Conservation (phyloP, 1,140 invertebrate species). For the Leguminivora glycinivorella region DNA sequence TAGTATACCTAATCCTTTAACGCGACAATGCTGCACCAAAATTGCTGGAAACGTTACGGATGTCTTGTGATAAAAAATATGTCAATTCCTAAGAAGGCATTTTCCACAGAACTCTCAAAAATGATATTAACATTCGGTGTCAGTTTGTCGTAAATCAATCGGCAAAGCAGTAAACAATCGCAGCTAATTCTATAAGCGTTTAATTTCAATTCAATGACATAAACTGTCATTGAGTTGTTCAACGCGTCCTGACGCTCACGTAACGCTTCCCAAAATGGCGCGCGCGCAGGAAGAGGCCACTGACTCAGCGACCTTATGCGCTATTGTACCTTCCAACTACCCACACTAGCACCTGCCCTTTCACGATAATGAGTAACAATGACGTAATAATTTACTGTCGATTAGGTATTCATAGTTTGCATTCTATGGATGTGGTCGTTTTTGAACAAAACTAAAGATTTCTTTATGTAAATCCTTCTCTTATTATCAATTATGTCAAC, state of each 20-base stretch:
- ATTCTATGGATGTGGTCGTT: slow-evolving; percentile 41
- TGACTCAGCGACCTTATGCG: slow-evolving; percentile 63
- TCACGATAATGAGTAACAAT: slow-evolving; percentile 59
- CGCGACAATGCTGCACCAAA: no score
- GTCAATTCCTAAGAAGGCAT: background rate
- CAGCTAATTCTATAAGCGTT: background rate
- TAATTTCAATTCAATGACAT: slow-evolving; percentile 12
- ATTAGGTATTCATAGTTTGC: slow-evolving; percentile 53
- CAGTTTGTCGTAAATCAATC: background rate
- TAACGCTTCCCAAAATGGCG: slow-evolving; percentile 61
- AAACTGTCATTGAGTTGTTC: slow-evolving; percentile 53
- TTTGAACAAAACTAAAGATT: background rate
- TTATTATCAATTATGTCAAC: no score
- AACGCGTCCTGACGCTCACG: slow-evolving; percentile 55
- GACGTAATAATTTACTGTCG: slow-evolving; percentile 56
- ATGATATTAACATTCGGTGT: background rate
- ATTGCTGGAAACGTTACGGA: no score
- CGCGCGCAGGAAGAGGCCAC: slow-evolving; percentile 57
- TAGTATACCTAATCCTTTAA: no score
- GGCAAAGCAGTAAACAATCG: background rate
- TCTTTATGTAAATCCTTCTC: no score
- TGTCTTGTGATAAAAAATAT: no score
- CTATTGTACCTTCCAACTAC: slow-evolving; percentile 32
- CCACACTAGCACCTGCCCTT: slow-evolving; percentile 44
- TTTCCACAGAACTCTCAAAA: background rate